Conservation (phyloP, 2,113 vertebrate species). For the Corythoichthys haematopterus region DNA sequence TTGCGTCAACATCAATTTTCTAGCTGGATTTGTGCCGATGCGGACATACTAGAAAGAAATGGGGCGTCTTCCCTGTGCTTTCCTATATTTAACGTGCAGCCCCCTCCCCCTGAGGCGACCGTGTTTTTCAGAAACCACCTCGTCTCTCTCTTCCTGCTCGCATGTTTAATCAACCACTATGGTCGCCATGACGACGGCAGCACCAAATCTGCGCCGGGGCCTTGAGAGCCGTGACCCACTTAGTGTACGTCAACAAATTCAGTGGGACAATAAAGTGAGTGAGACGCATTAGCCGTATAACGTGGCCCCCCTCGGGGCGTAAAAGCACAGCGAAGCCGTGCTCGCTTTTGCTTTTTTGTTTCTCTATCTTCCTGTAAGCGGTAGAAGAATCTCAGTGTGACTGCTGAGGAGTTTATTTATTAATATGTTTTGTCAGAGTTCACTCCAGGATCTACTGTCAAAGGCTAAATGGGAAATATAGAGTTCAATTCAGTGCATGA, state of each 20-base stretch:
- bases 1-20: not conserved
- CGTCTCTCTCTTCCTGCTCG: slow-evolving; percentile 65
- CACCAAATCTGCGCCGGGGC: slow-evolving; percentile 75
- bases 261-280: slow-evolving; percentile 79
- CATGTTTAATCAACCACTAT: slow-evolving; percentile 88
- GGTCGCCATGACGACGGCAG: slow-evolving; percentile 89
- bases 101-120: slow-evolving; percentile 52
- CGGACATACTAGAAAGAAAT: not conserved
- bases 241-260: slow-evolving; percentile 94
- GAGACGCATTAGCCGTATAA: slow-evolving; percentile 73
- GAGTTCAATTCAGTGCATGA: not conserved
- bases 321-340: slow-evolving; percentile 23
- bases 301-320: slow-evolving; percentile 28
- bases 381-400: slow-evolving; percentile 21
- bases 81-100: slow-evolving; percentile 52
- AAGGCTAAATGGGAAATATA: slow-evolving; percentile 5
- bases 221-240: slow-evolving; percentile 94
- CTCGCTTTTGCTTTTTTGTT: slow-evolving; percentile 21
- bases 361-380: slow-evolving; percentile 20
- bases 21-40: not conserved
- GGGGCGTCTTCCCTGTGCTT: slow-evolving; percentile 28
- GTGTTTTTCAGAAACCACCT: slow-evolving; percentile 56
- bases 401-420: slow-evolving; percentile 25
- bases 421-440: slow-evolving; percentile 30
- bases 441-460: slow-evolving; percentile 13